These are phyloP conservation scores for Corapipo altera DNA, from an alignment of 2,113 vertebrate species.

Conservation along the genomic window DNA sequence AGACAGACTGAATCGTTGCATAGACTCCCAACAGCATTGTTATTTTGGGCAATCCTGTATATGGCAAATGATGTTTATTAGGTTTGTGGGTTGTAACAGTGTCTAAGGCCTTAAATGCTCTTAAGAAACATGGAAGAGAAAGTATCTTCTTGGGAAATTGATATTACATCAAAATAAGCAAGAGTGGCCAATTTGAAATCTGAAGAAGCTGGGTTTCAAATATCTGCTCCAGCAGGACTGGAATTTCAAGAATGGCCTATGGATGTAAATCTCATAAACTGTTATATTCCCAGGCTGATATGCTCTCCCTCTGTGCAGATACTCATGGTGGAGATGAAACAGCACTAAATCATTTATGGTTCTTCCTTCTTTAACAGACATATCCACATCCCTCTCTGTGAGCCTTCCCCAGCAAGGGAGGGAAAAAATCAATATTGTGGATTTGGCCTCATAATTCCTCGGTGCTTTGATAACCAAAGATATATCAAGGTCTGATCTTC, in stretches of 20 bases:
- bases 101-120: not conserved
- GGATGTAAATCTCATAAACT: not conserved
- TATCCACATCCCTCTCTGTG: not conserved
- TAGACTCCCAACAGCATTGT: not conserved
- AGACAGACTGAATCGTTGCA: not conserved
- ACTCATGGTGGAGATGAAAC: not conserved
- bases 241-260: not conserved
- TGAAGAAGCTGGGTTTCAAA: not conserved
- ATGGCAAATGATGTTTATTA: not conserved
- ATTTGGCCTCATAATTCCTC: not conserved
- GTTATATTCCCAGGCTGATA: not conserved
- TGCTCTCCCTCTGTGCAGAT: not conserved
- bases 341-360: not conserved
- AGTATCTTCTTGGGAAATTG: not conserved
- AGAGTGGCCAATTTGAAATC: not conserved
- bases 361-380: not conserved
- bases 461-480: not conserved
- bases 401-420: not conserved
- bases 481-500: not conserved
- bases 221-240: not conserved
- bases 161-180: not conserved
- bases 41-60: not conserved
- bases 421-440: not conserved
- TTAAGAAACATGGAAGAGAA: not conserved
- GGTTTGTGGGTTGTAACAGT: not conserved